These are phyloP conservation scores for Nycticorax nycticorax DNA, from an alignment of 2,113 vertebrate species.

Conservation along the genomic window DNA sequence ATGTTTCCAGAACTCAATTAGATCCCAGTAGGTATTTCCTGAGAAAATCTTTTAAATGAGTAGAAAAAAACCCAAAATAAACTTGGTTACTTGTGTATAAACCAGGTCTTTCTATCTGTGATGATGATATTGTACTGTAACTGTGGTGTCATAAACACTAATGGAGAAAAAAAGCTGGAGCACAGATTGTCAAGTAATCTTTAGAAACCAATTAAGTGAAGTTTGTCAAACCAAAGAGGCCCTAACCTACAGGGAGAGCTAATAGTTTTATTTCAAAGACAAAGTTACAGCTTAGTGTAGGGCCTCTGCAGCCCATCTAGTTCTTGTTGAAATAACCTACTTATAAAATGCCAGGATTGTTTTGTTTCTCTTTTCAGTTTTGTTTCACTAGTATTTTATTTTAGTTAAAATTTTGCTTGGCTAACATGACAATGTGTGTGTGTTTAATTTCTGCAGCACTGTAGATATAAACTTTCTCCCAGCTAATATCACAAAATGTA, in stretches of 20 bases:
- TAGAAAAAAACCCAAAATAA: neutral
- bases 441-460: constrained; percentile 47
- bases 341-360: constrained; percentile 13
- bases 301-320: neutral
- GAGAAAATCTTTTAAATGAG: neutral
- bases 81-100: neutral
- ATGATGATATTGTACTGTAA: neutral
- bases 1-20: neutral
- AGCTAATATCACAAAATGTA: constrained; percentile 73
- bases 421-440: neutral
- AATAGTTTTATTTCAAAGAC: constrained; percentile 29
- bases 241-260: neutral
- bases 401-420: constrained; percentile 64
- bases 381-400: constrained; percentile 58
- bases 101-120: neutral
- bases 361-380: constrained; percentile 51
- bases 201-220: constrained; percentile 13
- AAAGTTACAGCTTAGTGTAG: neutral
- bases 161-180: neutral
- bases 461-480: constrained; percentile 67
- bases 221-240: neutral
- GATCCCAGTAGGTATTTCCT: neutral
- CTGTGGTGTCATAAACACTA: neutral
- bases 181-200: neutral
- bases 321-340: constrained; percentile 50